A percentile compares a stretch with the other conserved stretches of the same genome.
phyloP scores from a whole-genome alignment of 1,140 invertebrate genomes.

The Dolichoris vasculosae region DNA sequence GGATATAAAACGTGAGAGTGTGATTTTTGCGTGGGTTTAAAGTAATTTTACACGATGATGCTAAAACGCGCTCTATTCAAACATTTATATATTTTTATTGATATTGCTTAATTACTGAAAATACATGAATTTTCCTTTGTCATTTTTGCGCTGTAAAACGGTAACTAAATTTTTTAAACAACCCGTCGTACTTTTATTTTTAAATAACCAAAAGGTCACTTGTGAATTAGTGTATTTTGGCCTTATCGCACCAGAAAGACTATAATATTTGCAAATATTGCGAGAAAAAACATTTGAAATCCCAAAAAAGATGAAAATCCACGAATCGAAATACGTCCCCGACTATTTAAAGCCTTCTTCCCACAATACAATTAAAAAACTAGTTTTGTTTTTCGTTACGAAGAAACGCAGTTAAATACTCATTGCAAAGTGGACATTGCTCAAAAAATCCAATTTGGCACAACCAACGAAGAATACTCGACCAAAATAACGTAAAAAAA shows the following conservation, averaged over 20 bases:
- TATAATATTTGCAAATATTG: background rate
- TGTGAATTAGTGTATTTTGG: background rate
- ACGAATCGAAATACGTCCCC: background rate
- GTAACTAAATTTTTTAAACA: background rate
- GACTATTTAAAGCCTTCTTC: background rate
- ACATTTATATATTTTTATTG: slow-evolving; percentile 15
- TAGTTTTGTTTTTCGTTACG: background rate
- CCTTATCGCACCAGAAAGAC: background rate
- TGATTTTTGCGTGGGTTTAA: background rate
- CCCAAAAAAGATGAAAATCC: background rate
- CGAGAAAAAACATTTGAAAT: background rate
- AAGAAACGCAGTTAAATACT: background rate
- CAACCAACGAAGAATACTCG: too few relatives aligned
- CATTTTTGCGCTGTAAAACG: background rate
- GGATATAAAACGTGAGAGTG: background rate
- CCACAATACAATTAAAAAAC: too few relatives aligned
- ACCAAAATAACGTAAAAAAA: too few relatives aligned
- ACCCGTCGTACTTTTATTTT: background rate
- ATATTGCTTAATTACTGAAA: background rate
- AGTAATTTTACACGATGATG: background rate
- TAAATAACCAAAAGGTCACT: background rate
- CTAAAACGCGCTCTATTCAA: slow-evolving; percentile 6
- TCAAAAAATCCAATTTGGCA: too few relatives aligned
- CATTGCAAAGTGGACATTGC: background rate
- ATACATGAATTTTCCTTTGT: background rate